Evolutionary conservation across 2,797 vertebrate genomes (phyloP), one percentile per base, ranked within the genome.

Genomic region (Paguma larvata): DNA sequence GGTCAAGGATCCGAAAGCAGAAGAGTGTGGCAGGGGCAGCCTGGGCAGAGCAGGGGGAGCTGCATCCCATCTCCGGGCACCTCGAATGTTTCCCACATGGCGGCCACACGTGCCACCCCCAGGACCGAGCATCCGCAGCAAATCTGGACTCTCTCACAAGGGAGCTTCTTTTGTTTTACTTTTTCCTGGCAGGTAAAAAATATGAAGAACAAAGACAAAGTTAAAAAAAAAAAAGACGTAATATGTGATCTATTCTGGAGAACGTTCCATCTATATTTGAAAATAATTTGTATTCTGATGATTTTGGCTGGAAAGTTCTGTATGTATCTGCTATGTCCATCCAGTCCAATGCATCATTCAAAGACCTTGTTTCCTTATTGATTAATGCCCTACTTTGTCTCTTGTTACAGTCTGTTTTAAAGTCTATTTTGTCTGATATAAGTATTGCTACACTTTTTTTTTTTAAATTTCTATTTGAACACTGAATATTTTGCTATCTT

Each of bases 121-220:
- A 1, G 67, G 19, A 41, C 34, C 34, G 46, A 34, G 5, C 0
- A 0, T 70, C 56, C 44, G 32, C 38, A 23, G n/a, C 67, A 91
- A 85, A 63, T 73, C 34, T 53, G 83, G 51, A 65, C 6, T 14
- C 14, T 48, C 21, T 91, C 79, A 82, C 27, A 5, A 79, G 48
- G 38, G 84, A 83, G 25, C 18, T 8, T 96, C 63, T 67, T 85
- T 91, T 80, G n/a, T 77, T 85, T 94, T 86, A 16, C 53, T 86
- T 91, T 93, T 59, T 98, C 16, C 96, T 96, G 98, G 77, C 97
- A 99, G 99, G 97, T 99, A 62, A 98, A 98, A 91, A 99, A 99
- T 97, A 99, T 99, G 99, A 99, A 99, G 82, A 99, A 98, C 98
- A 99, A 99, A 98, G 99, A 99, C 87, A 98, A 99, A 27, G 99